Evolutionary conservation across 2,797 vertebrate species (phyloP), one percentile per base, ranked within the genome.

Genomic region (Phalloptychus januarius): DNA sequence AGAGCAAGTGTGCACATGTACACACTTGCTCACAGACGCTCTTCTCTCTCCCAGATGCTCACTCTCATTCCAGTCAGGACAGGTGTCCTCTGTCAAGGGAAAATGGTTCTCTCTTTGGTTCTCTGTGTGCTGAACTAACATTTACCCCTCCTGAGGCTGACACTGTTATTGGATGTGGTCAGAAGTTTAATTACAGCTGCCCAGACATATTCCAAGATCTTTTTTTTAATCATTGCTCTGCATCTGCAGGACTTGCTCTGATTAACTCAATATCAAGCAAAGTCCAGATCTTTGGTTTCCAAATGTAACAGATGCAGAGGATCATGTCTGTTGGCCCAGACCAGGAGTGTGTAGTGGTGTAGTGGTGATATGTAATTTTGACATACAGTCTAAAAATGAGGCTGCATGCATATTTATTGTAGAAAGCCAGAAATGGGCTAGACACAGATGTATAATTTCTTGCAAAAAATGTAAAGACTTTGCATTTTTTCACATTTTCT

Each of bases 51-150:
- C 85, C 90, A 86, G 69, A 89, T 86, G 89, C 80, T 81, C 77
- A 81, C 75, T 70, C 76, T 84, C 87, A 88, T 90, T 89, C 84
- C 83, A 82, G 72, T 82, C 83, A 83, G n/a, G 85, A 91, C 91
- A 94, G 93, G 91, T 94, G 92, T 89, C 89, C 78, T 82, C 79
- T 91, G 89, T 92, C 92, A 91, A 80, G 79, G 88, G 87, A 71
- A 75, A 79, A 89, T 77, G 83, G 79, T 76, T 89, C 88, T 84
- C 86, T 87, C 87, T 83, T 81, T 74, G 72, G 44, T 75, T 87
- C 88, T 78, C 71, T 61, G 79, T 89, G 83, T 71, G 75, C 84
- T 86, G 80, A 79, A 84, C 85, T 89, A 89, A 91, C 88, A 86
- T 90, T 87, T 91, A 89, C 87, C 87, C 75, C 87, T 80, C 76